Base-by-base conservation (phyloP, 2,888 invertebrate genomes). In the Lottia scabra region DNA sequence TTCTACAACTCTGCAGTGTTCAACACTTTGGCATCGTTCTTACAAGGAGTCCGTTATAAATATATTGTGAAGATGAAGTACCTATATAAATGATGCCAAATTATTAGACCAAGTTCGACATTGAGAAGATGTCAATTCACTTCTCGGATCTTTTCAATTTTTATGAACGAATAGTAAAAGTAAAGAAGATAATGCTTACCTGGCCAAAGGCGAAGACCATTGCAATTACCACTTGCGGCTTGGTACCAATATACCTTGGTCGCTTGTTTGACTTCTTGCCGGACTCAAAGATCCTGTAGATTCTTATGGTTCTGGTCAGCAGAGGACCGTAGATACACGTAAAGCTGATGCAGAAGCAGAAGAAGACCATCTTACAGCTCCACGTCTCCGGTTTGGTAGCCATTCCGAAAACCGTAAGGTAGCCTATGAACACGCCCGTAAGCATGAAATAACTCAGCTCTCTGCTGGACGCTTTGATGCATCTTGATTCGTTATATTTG, bases 381-480 rank as follows among this genome's bases (percentile, higher is more conserved):
- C n/a, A 10, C 15, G 68, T 23, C 8, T 46, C 73, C 0, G 85
- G 85, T 45, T 72, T 77, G 19, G 79, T 67, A 10, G 84, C 63
- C 65, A 85, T 73, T 13, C 71, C 23, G 44, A 81, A 74, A 0
- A 82, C 74, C 1, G 83, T 78, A 1, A 81, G 38, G 74, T 81
- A 85, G 63, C 83, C 83, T 12, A 81, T 63, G 23, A 79, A 71
- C 16, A 83, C 76, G 8, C 83, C 87, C 4, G 74, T 71, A 62
- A 85, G 75, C 78, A 85, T 82, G n/a, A 87, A 73, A 69, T 78
- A 79, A 65, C 80, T 80, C 64, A 86, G 79, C 62, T 84, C 85
- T 23, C 82, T 71, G 62, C 83, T 83, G 0, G 83, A 79, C 4
- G 87, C 85, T 71, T 86, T 86, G 70, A 87, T 86, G 38, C 85